A percentile compares a stretch with the other conserved stretches of the same genome.
Conservation (phyloP, 2,113 vertebrate species). For the Pithys albifrons region DNA sequence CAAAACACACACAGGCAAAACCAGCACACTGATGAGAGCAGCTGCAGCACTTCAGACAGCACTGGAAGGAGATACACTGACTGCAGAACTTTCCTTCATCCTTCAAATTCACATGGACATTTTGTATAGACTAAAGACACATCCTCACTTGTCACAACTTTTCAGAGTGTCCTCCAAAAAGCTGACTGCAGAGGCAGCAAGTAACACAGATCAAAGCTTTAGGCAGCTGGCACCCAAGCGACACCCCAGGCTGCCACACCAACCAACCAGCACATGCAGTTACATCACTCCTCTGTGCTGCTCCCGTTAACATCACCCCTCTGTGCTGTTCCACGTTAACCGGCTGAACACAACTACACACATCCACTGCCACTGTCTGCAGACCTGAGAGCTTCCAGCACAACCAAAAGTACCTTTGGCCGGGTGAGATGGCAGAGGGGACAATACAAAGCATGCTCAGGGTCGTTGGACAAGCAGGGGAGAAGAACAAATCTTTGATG, state of each 20-base stretch:
- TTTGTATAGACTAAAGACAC: neutral
- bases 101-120: rapidly evolving
- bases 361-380: neutral
- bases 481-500: neutral
- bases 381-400: neutral
- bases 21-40: rapidly evolving
- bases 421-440: neutral
- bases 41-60: neutral
- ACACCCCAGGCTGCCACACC: neutral
- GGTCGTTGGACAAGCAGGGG: neutral
- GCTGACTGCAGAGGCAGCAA: neutral
- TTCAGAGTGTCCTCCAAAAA: neutral
- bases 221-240: neutral
- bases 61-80: neutral
- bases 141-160: neutral
- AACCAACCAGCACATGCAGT: rapidly evolving
- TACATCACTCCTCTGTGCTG: neutral
- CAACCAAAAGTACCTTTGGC: neutral
- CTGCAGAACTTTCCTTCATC: neutral
- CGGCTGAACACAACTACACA: neutral
- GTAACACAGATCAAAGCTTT: neutral
- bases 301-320: neutral
- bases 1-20: neutral
- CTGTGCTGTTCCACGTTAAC: rapidly evolving
- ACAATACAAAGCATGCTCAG: neutral